Evolutionary conservation across 2,797 vertebrate species (phyloP), one percentile per base, ranked within the genome.

Genomic region (Urophycis tenuis): DNA sequence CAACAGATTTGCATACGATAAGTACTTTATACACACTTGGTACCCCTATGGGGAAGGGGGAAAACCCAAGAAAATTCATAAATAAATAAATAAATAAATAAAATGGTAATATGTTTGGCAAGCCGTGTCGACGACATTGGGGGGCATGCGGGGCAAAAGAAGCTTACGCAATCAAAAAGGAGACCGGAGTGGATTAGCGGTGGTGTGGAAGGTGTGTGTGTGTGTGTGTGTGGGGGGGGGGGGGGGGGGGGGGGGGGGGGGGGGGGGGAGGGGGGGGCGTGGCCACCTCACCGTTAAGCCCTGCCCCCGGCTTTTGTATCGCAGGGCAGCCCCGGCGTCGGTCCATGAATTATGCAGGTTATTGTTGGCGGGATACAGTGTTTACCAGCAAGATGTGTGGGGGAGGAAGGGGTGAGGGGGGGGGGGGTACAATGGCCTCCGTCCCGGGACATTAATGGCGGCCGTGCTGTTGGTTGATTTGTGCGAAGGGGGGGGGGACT

Each of bases 261-360:
- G n/a, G n/a, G n/a, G n/a, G n/a, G n/a, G n/a, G n/a, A n/a, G n/a
- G n/a, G n/a, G n/a, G n/a, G n/a, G n/a, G n/a, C n/a, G n/a, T n/a
- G n/a, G n/a, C n/a, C n/a, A n/a, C n/a, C n/a, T n/a, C n/a, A n/a
- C n/a, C n/a, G n/a, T n/a, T n/a, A n/a, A n/a, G n/a, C n/a, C n/a
- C n/a, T n/a, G n/a, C n/a, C n/a, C 25, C 67, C 14, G 29, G 25
- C 10, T 17, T 69, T 69, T 30, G 14, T 69, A 30, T 31, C 14
- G 25, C 4, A 29, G 67, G 17, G 67, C 25, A 31, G 67, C 25
- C 6, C 31, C 25, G 3, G 25, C 17, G 31, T 32, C 14, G 17
- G 69, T 9, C 19, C 10, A 71, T 71, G 69, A 71, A 71, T 71
- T 71, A 71, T 71, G 69, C 69, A 71, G 69, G 69, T 71, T 71